Evolutionary conservation across 1,140 invertebrate species (phyloP).

Genomic region (Frieseomelitta varia): DNA sequence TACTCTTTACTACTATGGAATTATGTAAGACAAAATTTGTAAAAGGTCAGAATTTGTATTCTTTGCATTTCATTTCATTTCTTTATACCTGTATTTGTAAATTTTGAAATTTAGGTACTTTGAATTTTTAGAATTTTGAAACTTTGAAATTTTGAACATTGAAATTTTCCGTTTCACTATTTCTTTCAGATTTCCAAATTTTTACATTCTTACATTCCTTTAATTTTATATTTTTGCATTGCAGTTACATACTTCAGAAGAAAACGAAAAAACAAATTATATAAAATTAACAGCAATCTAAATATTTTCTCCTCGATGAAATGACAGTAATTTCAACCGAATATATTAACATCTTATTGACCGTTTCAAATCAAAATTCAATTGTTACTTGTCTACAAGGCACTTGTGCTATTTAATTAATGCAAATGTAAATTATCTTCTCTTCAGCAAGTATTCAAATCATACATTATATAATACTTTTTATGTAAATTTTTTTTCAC

Average conservation of each 20-base stretch:
- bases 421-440: not conserved
- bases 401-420: not conserved
- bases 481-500: not conserved
- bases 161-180: not conserved
- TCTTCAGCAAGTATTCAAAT: not conserved
- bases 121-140: not conserved
- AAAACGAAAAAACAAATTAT: no score
- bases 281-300: not conserved
- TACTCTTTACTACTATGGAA: not conserved
- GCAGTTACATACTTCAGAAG: no score
- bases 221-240: not conserved
- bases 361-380: not conserved
- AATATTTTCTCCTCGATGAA: not conserved
- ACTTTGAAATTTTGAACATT: not conserved
- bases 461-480: not conserved
- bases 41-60: no score
- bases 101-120: no score
- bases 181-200: not conserved
- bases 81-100: no score
- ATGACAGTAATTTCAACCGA: not conserved
- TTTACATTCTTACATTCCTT: not conserved
- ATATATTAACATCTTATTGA: conserved; percentile 2
- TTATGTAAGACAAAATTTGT: not conserved
- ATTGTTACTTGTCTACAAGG: not conserved
- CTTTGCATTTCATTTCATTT: no score